These are phyloP conservation scores for Sylvietta virens DNA, from an alignment of 2,113 vertebrate genomes.

Conservation along the genomic window DNA sequence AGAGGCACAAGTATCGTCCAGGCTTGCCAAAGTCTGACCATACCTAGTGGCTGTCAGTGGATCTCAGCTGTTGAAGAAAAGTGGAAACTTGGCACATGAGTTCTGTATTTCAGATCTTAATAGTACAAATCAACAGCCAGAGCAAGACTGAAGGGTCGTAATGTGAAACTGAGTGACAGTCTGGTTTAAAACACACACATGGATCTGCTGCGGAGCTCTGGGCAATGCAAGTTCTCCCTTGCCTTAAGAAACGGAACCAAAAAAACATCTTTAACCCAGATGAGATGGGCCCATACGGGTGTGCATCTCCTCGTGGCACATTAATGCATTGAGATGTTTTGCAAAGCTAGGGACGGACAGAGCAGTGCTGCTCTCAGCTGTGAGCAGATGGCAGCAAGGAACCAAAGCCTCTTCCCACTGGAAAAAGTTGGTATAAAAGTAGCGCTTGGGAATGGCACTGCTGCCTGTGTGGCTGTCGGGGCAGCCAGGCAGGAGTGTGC, in stretches of 20 bases:
- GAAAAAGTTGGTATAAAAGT: not conserved
- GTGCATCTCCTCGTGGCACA: not conserved
- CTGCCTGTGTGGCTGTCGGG: not conserved
- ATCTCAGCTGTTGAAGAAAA: not conserved
- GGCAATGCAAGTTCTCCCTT: constrained; percentile 41
- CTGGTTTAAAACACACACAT: constrained; percentile 24
- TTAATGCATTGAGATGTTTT: not conserved
- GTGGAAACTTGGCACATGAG: constrained; percentile 3
- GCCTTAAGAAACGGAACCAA: constrained; percentile 26
- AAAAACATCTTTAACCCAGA: constrained; percentile 63
- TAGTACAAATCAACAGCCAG: not conserved
- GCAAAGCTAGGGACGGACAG: not conserved
- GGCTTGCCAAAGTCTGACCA: not conserved
- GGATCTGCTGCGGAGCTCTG: not conserved
- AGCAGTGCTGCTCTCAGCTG: not conserved
- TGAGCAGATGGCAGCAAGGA: accelerated
- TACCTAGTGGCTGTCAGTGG: not conserved
- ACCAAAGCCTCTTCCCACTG: not conserved
- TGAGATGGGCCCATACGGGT: not conserved
- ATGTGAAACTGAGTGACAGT: constrained; percentile 21
- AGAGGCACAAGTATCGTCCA: not conserved
- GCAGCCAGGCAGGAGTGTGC: not conserved
- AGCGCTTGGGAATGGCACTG: not conserved
- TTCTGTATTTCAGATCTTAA: not conserved
- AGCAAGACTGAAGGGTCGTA: not conserved